phyloP scores from a whole-genome alignment of 1,140 invertebrate species.

The Cyrtorhinus lividipennis region DNA sequence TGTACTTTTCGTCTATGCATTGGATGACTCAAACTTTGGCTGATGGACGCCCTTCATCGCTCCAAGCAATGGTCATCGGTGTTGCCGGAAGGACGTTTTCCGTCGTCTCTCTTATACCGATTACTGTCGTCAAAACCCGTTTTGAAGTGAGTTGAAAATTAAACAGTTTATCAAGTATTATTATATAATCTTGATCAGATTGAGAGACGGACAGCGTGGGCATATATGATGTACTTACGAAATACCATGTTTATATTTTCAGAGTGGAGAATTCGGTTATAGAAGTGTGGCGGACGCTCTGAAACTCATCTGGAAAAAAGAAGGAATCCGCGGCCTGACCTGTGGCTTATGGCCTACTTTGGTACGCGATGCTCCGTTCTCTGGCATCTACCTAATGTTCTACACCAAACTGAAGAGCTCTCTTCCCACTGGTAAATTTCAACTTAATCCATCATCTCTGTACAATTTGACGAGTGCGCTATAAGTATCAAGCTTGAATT shows the following conservation, averaged over 20 bases:
- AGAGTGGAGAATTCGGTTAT: conserved; percentile 76
- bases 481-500: too few relatives aligned
- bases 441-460: too few relatives aligned
- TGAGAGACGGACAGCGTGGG: too few relatives aligned
- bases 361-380: conserved; percentile 78
- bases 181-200: too few relatives aligned
- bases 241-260: conserved; percentile 27
- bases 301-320: conserved; percentile 53
- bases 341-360: conserved; percentile 74
- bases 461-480: too few relatives aligned
- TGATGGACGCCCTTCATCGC: conserved; percentile 43
- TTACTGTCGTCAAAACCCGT: conserved; percentile 83
- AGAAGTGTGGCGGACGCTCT: conserved; percentile 56
- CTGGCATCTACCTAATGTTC: conserved; percentile 85
- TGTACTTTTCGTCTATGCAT: conserved; percentile 79
- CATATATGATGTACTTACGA: too few relatives aligned
- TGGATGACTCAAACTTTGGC: conserved; percentile 49
- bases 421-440: conserved; percentile 46
- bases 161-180: too few relatives aligned
- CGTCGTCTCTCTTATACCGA: conserved; percentile 68
- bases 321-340: conserved; percentile 65
- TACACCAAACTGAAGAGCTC: conserved; percentile 65
- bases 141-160: conserved; percentile 50
- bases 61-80: conserved; percentile 62
- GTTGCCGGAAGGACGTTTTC: conserved; percentile 63